A percentile compares a stretch with the other conserved stretches of the same genome.
These are phyloP conservation scores for Tyto alba DNA, from an alignment of 2,113 vertebrate genomes.

Conservation along the genomic window DNA sequence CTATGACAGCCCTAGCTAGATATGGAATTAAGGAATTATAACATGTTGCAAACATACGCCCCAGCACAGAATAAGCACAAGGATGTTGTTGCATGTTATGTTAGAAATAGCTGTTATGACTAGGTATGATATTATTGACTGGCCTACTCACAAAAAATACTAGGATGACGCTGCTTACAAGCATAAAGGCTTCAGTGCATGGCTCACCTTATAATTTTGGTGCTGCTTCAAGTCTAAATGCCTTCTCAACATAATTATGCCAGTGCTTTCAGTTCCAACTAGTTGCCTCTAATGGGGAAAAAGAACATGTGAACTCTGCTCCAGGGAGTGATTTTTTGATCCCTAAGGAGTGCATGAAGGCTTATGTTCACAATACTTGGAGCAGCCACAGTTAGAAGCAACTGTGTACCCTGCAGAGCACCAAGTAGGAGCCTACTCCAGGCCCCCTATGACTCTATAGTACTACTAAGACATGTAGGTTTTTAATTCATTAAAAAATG, in stretches of 20 bases:
- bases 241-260: neutral
- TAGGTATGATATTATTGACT: neutral
- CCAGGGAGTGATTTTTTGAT: neutral
- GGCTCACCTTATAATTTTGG: neutral
- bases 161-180: neutral
- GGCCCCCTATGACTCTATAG: neutral
- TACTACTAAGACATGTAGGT: neutral
- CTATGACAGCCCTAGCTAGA: neutral
- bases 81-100: too few relatives aligned
- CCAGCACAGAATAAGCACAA: neutral
- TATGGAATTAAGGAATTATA: neutral
- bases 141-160: neutral
- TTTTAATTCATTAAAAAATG: neutral
- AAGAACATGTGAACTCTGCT: neutral
- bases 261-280: neutral
- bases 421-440: neutral
- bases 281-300: neutral
- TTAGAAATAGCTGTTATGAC: neutral
- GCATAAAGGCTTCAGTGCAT: neutral
- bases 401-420: neutral
- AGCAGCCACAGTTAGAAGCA: neutral
- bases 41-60: neutral
- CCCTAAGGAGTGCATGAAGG: neutral
- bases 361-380: neutral
- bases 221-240: neutral